phyloP scores from a whole-genome alignment of 1,140 invertebrate species.

The Drosophila lacertosa region DNA sequence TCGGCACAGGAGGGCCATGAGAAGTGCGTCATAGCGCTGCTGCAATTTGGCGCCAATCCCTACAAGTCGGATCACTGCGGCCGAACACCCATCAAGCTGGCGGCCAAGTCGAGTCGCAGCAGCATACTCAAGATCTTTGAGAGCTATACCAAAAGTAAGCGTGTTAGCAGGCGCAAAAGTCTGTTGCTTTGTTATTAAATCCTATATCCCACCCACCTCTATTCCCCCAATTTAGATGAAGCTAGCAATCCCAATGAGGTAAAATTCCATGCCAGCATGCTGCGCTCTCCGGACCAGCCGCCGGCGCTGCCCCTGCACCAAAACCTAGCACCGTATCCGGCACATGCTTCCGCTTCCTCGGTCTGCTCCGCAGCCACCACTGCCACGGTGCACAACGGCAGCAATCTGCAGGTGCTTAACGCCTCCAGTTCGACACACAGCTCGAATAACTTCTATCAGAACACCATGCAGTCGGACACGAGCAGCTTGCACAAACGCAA shows the following conservation, averaged over 20 bases:
- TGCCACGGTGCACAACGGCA: conserved; percentile 75
- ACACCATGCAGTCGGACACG: conserved; percentile 84
- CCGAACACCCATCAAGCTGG: conserved; percentile 86
- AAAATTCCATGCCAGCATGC: conserved; percentile 81
- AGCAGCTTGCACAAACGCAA: conserved; percentile 84
- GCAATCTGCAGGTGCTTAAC: conserved; percentile 74
- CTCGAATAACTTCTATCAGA: conserved; percentile 84
- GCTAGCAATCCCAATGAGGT: conserved; percentile 78
- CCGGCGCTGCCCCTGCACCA: conserved; percentile 77
- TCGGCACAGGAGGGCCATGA: conserved; percentile 96
- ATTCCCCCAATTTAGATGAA: conserved; percentile 62
- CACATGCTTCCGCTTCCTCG: conserved; percentile 75
- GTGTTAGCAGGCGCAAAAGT: conserved; percentile 18
- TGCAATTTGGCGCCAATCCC: conserved; percentile 96
- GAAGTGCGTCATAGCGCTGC: conserved; percentile 92
- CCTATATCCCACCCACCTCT: background rate
- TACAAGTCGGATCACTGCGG: conserved; percentile 96
- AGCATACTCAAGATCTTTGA: conserved; percentile 83
- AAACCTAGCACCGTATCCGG: conserved; percentile 68
- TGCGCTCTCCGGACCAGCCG: conserved; percentile 82
- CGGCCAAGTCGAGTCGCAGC: conserved; percentile 85
- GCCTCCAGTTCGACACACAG: conserved; percentile 84
- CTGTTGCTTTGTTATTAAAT: conserved; percentile 64
- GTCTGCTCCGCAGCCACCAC: conserved; percentile 78
- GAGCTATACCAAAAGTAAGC: conserved; percentile 82